Evolutionary conservation across 2,797 vertebrate species (phyloP), one percentile per base, ranked within the genome.

Genomic region (Notoglanidium macrostoma): DNA sequence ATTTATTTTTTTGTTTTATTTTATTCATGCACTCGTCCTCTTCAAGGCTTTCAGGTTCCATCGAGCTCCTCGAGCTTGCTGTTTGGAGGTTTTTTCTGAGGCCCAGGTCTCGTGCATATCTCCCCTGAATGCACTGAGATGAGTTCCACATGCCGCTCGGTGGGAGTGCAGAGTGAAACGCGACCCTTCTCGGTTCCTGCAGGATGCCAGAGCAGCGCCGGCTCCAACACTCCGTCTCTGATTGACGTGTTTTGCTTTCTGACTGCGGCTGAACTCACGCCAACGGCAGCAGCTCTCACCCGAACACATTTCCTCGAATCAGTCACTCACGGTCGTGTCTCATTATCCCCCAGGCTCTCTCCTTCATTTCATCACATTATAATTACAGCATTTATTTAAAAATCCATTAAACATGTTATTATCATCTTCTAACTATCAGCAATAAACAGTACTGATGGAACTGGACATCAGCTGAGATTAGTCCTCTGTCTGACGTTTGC

Each of bases 241-340:
- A 90, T 87, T 86, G 90, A 90, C 89, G 68, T 88, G 90, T 89
- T 91, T 88, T 87, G 79, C 80, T 88, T 83, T 73, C 74, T 80
- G 83, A 79, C 82, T 68, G 65, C 63, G 55, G 85, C 83, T 86
- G 87, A 85, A 86, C 49, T 54, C 29, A 67, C 26, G 87, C 84
- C 89, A 87, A 73, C 49, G 82, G 44, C 87, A 49, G 44, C 72
- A 49, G 40, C 51, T 78, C 74, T 55, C n/a, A 78, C 84, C 81
- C 55, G 46, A 89, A 68, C 81, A 87, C 86, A 86, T 70, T 88
- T 88, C 86, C 84, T 55, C 7, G 14, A 70, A 86, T 68, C 79
- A 26, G 78, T 80, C 78, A 59, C 55, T 80, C 57, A 1, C 10
- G 21, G 55, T 6, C 1, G 78, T 14, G 57, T 80, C 78, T 80